These are phyloP conservation scores for Ochlodes sylvanus DNA, from an alignment of 2,888 invertebrate species.

Conservation along the genomic window DNA sequence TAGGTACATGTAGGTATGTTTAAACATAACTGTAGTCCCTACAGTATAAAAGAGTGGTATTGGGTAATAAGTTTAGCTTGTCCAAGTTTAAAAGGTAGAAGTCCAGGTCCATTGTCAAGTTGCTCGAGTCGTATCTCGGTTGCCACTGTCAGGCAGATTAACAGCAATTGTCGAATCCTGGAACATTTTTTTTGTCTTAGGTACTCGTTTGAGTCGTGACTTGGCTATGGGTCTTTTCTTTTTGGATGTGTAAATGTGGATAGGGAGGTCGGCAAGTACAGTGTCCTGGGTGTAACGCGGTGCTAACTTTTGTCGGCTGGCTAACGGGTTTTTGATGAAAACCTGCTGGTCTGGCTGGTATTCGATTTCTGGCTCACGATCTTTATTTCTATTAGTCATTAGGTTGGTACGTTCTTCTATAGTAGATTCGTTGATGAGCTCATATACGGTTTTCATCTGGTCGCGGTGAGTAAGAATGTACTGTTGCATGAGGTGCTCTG, in stretches of 20 bases:
- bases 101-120: constrained; percentile 36
- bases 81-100: constrained; percentile 40
- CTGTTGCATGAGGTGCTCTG: constrained; percentile 46
- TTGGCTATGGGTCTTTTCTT: constrained; percentile 31
- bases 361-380: constrained; percentile 41
- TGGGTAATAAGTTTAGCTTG: constrained; percentile 27
- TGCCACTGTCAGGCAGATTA: neutral
- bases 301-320: constrained; percentile 35
- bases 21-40: too few relatives aligned
- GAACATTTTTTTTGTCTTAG: constrained; percentile 9
- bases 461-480: constrained; percentile 41
- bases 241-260: constrained; percentile 33
- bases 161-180: neutral
- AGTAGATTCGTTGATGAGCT: constrained; percentile 41
- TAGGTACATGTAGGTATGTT: too few relatives aligned
- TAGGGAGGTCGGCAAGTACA: constrained; percentile 18
- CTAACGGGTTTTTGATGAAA: constrained; percentile 34
- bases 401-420: constrained; percentile 30
- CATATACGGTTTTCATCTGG: constrained; percentile 41
- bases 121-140: constrained; percentile 37
- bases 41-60: constrained; percentile 38
- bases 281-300: constrained; percentile 1
- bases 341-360: constrained; percentile 34
- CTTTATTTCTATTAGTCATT: constrained; percentile 41
- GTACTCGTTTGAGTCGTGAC: constrained; percentile 16